phyloP scores from a whole-genome alignment of 2,888 invertebrate species.

The Xylocampa areola region DNA sequence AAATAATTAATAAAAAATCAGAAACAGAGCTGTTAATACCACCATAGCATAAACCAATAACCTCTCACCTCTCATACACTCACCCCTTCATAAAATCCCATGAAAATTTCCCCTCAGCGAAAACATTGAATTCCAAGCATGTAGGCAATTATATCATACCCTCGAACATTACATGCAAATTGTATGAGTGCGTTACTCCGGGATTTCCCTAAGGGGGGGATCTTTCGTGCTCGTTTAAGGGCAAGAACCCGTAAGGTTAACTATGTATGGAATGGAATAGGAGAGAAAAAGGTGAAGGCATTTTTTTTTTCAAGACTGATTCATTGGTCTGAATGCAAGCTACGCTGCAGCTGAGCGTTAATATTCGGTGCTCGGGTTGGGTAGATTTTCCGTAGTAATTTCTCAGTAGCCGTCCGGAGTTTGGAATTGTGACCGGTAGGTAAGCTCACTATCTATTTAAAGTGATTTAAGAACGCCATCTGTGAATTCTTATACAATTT shows the following conservation, averaged over 20 bases:
- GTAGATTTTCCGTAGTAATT: too few relatives aligned
- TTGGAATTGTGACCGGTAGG: too few relatives aligned
- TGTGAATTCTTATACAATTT: too few relatives aligned
- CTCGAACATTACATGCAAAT: constrained; percentile 67
- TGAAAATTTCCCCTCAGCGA: constrained; percentile 27
- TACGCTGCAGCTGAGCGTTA: too few relatives aligned
- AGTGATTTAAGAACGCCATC: too few relatives aligned
- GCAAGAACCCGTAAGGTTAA: constrained; percentile 47
- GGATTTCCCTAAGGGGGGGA: constrained; percentile 65
- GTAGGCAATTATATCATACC: constrained; percentile 59
- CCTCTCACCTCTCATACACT: constrained; percentile 13
- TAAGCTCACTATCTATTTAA: too few relatives aligned
- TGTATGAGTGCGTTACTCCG: constrained; percentile 65
- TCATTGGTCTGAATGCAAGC: too few relatives aligned
- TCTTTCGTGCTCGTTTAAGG: constrained; percentile 51
- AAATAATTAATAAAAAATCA: too few relatives aligned
- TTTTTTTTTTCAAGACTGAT: too few relatives aligned
- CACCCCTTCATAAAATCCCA: constrained; percentile 28
- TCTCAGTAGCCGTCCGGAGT: too few relatives aligned
- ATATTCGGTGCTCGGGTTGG: too few relatives aligned
- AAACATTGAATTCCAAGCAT: constrained; percentile 51
- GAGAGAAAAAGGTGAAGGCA: constrained; percentile 14
- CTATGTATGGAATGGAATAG: constrained; percentile 52
- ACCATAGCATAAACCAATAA: constrained; percentile 4
- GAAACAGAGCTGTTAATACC: background rate